Percentiles rank a stretch among this genome's conserved stretches.
phyloP scores from a whole-genome alignment of 2,113 vertebrate genomes.

The Aspidoscelis tigris region DNA sequence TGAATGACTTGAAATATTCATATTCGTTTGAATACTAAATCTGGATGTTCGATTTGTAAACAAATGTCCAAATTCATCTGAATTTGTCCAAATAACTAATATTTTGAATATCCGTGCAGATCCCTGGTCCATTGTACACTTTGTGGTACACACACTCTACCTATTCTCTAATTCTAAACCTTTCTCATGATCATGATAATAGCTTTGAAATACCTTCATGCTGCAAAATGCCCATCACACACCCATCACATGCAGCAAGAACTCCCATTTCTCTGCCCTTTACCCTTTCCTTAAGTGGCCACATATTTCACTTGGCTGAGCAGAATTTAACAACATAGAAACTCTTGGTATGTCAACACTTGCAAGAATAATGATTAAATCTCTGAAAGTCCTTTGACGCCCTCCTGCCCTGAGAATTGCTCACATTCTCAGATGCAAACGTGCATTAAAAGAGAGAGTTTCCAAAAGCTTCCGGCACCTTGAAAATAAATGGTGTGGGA shows the following conservation, averaged over 20 bases:
- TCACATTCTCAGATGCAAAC: constrained; percentile 23
- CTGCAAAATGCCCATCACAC: not conserved
- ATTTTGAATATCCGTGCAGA: no score
- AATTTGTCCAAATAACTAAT: no score
- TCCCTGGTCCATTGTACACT: no score
- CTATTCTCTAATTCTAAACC: no score
- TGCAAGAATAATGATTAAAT: constrained; percentile 36
- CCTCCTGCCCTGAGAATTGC: constrained; percentile 21
- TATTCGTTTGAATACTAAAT: no score
- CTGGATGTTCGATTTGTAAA: no score
- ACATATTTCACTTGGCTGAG: constrained; percentile 27
- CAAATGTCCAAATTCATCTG: no score
- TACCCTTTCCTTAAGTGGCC: constrained; percentile 43
- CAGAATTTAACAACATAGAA: constrained; percentile 19
- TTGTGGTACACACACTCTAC: no score
- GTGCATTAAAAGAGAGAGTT: constrained; percentile 7
- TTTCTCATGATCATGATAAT: no score
- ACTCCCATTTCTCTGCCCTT: not conserved
- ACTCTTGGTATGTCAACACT: constrained; percentile 30
- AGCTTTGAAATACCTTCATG: constrained; percentile 6
- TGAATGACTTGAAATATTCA: no score
- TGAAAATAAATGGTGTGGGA: constrained; percentile 14
- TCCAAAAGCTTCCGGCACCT: not conserved
- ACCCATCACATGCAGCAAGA: not conserved
- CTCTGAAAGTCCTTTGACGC: constrained; percentile 17